phyloP scores from a whole-genome alignment of 1,140 invertebrate genomes.

The Portunus trituberculatus region DNA sequence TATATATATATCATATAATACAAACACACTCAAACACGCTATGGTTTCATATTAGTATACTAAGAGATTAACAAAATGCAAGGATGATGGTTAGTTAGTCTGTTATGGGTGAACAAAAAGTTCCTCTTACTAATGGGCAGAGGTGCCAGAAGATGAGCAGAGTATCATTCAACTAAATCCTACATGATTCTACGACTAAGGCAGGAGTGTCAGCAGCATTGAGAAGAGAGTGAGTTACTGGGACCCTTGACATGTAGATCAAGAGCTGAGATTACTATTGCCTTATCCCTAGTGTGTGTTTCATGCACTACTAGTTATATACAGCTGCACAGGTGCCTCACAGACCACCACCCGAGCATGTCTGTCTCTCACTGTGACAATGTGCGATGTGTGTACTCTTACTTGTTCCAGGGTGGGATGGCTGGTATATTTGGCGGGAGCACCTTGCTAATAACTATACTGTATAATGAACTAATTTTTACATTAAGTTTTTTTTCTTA shows the following conservation, averaged over 20 bases:
- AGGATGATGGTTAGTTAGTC: constrained; percentile 29
- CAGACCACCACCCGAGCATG: constrained; percentile 71
- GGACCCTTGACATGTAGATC: background rate
- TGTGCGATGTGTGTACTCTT: constrained; percentile 69
- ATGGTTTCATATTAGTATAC: background rate
- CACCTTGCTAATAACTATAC: constrained; percentile 60
- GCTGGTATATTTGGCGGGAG: constrained; percentile 66
- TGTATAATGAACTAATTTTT: constrained; percentile 50
- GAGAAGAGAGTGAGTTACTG: constrained; percentile 49
- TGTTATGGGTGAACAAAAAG: background rate
- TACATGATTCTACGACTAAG: constrained; percentile 59
- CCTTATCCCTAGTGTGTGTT: constrained; percentile 70
- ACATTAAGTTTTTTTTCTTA: background rate
- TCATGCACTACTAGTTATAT: constrained; percentile 73
- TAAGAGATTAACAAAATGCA: background rate
- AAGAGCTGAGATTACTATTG: constrained; percentile 20
- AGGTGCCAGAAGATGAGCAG: constrained; percentile 48
- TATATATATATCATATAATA: constrained; percentile 24
- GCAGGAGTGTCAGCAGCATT: constrained; percentile 42
- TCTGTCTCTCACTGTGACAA: constrained; percentile 60
- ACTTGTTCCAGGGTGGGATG: constrained; percentile 72
- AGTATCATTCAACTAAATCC: background rate
- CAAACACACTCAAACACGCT: background rate
- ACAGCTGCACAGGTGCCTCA: constrained; percentile 67
- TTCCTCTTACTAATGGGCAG: background rate